Base-by-base conservation (phyloP, 2,113 vertebrate species). In the Apodemus speciosus region DNA sequence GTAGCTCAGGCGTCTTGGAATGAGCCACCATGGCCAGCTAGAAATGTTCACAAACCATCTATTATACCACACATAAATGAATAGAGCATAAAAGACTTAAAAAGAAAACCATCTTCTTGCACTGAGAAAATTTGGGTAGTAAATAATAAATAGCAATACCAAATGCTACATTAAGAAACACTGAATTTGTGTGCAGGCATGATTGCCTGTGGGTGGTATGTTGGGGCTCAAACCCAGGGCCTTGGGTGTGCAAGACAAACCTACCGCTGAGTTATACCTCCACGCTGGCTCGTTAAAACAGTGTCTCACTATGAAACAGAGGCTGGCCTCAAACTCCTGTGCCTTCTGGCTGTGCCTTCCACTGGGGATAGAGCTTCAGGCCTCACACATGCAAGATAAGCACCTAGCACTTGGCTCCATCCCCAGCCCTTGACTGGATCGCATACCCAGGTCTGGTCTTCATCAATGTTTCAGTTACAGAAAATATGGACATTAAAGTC, bases 161-260 rank as follows among this genome's bases (percentile, higher is more conserved):
- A 89, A 85, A 64, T 9, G 32, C 62, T 30, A 73, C 40, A 91
- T 87, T 83, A 76, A 8, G 79, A 90, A 88, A 91, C 51, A 53
- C 6, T 76, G 20, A 35, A 18, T 76, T 40, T 58, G 21, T 38
- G 51, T 38, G 76, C 32, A 35, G 35, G 20, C 11, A 32, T 79
- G 46, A 20, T 46, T 77, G 75, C 20, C 5, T 46, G 20, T 51
- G 30, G 25, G 20, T 25, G 11, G 77, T 21, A 27, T 27, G n/a
- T 38, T 71, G 23, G 64, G 49, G 2, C 7, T 71, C 66, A 56
- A 71, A 56, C 7, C 32, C 35, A 69, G 46, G 21, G 2, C 46
- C 46, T 32, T 86, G 21, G 64, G 23, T 68, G 23, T 86, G 21
- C 46, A n/a, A 71, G 46, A 11, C 35, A 53, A 71, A 56, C 35